These are phyloP conservation scores for Diloba caeruleocephala DNA, from an alignment of 2,888 invertebrate genomes.

Conservation along the genomic window DNA sequence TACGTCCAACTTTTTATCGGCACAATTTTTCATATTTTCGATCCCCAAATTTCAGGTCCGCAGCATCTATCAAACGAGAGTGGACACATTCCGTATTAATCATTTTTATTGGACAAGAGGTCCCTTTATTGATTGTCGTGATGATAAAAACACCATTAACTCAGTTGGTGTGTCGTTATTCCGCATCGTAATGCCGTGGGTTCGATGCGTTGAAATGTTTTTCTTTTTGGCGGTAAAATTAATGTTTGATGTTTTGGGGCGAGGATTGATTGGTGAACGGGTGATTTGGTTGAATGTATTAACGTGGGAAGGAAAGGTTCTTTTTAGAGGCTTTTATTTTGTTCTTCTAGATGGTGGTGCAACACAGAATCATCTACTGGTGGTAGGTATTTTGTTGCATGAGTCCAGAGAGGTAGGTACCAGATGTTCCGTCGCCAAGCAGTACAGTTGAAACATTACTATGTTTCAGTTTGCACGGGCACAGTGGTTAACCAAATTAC, in stretches of 20 bases:
- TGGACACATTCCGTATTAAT: conserved; percentile 75
- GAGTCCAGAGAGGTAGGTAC: too few relatives aligned
- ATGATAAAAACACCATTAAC: conserved; percentile 79
- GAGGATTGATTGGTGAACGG: conserved; percentile 38
- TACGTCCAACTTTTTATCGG: conserved; percentile 32
- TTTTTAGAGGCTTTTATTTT: too few relatives aligned
- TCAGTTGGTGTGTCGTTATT: conserved; percentile 56
- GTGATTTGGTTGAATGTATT: conserved; percentile 30
- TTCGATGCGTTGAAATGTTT: conserved; percentile 48
- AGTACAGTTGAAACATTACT: too few relatives aligned
- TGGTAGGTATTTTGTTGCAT: too few relatives aligned
- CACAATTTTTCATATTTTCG: conserved; percentile 47
- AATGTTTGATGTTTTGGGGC: conserved; percentile 36
- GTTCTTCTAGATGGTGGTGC: too few relatives aligned
- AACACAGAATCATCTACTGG: too few relatives aligned
- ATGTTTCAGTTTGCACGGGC: too few relatives aligned
- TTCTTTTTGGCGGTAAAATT: conserved; percentile 41
- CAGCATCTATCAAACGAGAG: conserved; percentile 71
- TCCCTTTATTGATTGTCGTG: conserved; percentile 75
- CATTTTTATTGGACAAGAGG: conserved; percentile 80
- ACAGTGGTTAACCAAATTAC: too few relatives aligned
- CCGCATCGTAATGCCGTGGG: conserved; percentile 49
- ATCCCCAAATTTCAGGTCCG: conserved; percentile 37
- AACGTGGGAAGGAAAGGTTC: too few relatives aligned
- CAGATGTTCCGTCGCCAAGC: too few relatives aligned